Base-by-base conservation (phyloP, 2,888 invertebrate genomes). In the Sarcophaga rosellei region DNA sequence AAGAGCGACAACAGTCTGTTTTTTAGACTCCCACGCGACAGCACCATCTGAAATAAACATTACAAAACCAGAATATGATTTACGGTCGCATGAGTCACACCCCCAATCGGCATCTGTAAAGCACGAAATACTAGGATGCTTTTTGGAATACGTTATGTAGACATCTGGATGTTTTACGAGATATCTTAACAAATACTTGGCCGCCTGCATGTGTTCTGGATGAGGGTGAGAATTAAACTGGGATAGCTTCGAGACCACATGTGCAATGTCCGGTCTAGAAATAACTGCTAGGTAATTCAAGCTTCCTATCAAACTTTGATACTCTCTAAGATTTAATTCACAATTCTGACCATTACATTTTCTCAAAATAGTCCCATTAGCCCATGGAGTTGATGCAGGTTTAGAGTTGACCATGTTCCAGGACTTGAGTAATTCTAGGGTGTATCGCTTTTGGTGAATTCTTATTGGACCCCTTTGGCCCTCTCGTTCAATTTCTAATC, bases 61-160 rank as follows among this genome's bases (percentile, higher is more conserved):
- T 53, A 81, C 85, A 62, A 59, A 87, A 8, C 83, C 85, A 20
- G 78, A 81, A 17, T 82, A 87, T 1, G 86, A 88, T 47, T 83
- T 88, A 10, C 83, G 79, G 68, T 87, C 87, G 21, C 74, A 66
- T 25, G 81, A 65, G 53, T 88, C 87, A 23, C 86, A 86, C 11
- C 81, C 88, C 88, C 84, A 87, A 65, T 88, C 88, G n/a, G 86
- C 84, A 84, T 88, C 87, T 83, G 88, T 86, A 65, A 85, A 87
- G 77, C 86, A 88, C 21, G 78, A 12, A 65, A 88, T 59, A 66
- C 62, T 65, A 23, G 78, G 35, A 66, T 72, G 44, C 25, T 45
- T 45, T 23, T 62, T 35, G 21, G 4, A 77, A 53, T 72, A 72
- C 12, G 69, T 25, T 25, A 76, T 59, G 35, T 11, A 35, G 23